These are phyloP conservation scores for Calameuta filiformis DNA, from an alignment of 2,888 invertebrate genomes.

Conservation along the genomic window DNA sequence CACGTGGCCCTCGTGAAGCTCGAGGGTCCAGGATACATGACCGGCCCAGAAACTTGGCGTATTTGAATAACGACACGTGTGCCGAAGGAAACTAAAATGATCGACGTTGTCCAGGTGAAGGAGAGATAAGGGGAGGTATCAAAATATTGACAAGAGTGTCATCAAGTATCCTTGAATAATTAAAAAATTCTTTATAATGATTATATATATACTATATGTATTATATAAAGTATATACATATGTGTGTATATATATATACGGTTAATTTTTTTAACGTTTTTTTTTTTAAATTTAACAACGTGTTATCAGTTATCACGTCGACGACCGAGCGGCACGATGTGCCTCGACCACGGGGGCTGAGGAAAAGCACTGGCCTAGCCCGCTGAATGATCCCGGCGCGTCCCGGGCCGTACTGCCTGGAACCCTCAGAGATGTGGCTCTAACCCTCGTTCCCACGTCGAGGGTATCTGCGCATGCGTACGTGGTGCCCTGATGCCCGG, in stretches of 20 bases:
- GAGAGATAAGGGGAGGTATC: not conserved
- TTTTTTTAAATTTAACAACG: not conserved
- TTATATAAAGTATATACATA: not conserved
- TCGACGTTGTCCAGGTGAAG: not conserved
- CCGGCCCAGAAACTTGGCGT: not conserved
- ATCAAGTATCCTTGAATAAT: not conserved
- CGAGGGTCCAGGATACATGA: not conserved
- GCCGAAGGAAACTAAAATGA: not conserved
- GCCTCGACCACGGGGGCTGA: not conserved
- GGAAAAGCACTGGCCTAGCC: not conserved
- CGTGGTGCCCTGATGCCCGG: slow-evolving; percentile 21
- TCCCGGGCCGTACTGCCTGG: slow-evolving; percentile 12
- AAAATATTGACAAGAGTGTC: not conserved
- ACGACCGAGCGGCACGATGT: not conserved
- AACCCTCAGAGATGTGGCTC: slow-evolving; percentile 7
- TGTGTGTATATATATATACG: not conserved
- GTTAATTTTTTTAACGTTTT: not conserved
- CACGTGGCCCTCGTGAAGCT: not conserved
- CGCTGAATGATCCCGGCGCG: slow-evolving; percentile 10
- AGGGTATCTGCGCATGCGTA: slow-evolving; percentile 14
- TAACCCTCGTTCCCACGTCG: slow-evolving; percentile 1
- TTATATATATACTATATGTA: not conserved
- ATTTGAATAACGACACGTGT: not conserved
- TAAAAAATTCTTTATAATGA: not conserved
- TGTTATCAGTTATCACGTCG: not conserved